Conservation (phyloP, 2,797 vertebrate species). For the Eulemur albifrons region DNA sequence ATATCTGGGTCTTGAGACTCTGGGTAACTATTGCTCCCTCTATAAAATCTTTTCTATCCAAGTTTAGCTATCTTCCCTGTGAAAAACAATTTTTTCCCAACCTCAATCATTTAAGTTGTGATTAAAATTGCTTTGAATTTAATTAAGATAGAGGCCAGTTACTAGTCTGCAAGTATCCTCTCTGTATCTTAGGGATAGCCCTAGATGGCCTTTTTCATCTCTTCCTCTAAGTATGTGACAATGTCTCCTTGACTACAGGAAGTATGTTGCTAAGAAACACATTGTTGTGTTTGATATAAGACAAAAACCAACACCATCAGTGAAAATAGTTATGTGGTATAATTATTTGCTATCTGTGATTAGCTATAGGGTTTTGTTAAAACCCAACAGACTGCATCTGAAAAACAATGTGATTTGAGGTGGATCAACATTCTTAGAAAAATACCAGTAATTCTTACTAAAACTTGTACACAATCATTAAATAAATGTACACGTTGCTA, state of each 20-base stretch:
- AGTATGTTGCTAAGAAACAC: slow-evolving; percentile 7
- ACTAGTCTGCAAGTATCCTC: not conserved
- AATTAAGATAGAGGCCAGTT: slow-evolving; percentile 4
- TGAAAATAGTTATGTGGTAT: not conserved
- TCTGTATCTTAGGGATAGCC: not conserved
- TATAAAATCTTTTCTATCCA: not conserved
- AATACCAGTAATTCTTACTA: slow-evolving; percentile 36
- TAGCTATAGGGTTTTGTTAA: slow-evolving; percentile 25
- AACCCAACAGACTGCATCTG: not conserved
- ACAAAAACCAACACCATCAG: slow-evolving; percentile 30
- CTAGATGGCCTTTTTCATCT: not conserved
- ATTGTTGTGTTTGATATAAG: not conserved
- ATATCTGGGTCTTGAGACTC: not conserved
- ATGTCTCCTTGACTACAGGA: slow-evolving; percentile 32
- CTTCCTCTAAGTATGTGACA: not conserved
- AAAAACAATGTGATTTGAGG: slow-evolving; percentile 44
- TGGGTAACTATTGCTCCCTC: not conserved
- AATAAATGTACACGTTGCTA: slow-evolving; percentile 21
- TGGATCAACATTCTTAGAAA: slow-evolving; percentile 44
- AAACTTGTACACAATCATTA: slow-evolving; percentile 53
- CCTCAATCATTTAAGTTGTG: not conserved
- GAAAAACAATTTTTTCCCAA: not conserved
- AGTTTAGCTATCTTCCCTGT: not conserved
- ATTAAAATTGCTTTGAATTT: slow-evolving; percentile 31
- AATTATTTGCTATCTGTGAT: slow-evolving; percentile 45